phyloP scores from a whole-genome alignment of 1,140 invertebrate species.

The Cotesia chilonis region DNA sequence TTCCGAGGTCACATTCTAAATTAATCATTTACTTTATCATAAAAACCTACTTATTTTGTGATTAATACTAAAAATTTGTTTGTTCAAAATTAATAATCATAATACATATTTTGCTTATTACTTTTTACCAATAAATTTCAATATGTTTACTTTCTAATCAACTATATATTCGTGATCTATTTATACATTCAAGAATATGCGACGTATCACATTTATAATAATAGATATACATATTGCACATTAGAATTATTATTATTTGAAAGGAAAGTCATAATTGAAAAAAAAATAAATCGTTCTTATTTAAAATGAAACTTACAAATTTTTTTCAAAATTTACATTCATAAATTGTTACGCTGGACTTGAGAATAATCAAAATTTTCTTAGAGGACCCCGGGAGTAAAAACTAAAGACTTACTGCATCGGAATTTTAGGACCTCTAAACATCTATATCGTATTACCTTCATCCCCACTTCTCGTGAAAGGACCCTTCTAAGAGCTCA shows the following conservation, averaged over 20 bases:
- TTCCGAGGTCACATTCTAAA: conserved; percentile 35
- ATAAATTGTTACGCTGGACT: too few species aligned
- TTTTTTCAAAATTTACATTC: too few species aligned
- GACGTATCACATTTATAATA: conserved; percentile 17
- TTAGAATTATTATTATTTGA: conserved; percentile 8
- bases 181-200: conserved; percentile 23
- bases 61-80: background rate
- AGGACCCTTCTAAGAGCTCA: too few species aligned
- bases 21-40: conserved; percentile 9
- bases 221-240: conserved; percentile 18
- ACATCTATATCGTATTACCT: too few species aligned
- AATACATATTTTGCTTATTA: conserved; percentile 15
- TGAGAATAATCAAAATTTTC: too few species aligned
- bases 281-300: background rate
- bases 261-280: background rate
- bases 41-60: background rate
- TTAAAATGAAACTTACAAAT: too few species aligned
- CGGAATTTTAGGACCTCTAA: too few species aligned
- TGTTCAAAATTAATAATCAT: background rate
- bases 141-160: conserved; percentile 28
- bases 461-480: too few species aligned
- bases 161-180: conserved; percentile 29
- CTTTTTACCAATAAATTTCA: background rate
- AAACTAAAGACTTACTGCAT: too few species aligned
- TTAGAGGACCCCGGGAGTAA: too few species aligned